Evolutionary conservation across 1,140 invertebrate genomes (phyloP).

Genomic region (Thaumatotibia leucotreta): DNA sequence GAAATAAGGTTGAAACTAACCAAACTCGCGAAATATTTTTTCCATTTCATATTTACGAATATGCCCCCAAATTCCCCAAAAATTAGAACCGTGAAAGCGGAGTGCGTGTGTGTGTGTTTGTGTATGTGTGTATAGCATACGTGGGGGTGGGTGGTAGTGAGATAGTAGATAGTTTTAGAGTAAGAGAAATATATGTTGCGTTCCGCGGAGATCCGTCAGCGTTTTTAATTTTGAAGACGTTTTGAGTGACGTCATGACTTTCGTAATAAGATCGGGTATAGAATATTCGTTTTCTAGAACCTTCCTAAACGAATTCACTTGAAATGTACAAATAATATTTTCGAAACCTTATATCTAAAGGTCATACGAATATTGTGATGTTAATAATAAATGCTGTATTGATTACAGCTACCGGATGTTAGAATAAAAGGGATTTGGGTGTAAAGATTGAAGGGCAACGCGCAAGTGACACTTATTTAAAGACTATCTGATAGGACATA

Average conservation of each 20-base stretch:
- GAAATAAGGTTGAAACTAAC: conserved; percentile 43
- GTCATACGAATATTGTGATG: too few relatives aligned
- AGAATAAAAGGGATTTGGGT: too few relatives aligned
- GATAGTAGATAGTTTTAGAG: conserved; percentile 70
- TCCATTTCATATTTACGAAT: conserved; percentile 77
- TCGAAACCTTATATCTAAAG: too few relatives aligned
- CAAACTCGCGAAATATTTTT: conserved; percentile 69
- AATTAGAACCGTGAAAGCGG: conserved; percentile 76
- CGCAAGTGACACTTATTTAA: too few relatives aligned
- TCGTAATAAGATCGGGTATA: too few relatives aligned
- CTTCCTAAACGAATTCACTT: too few relatives aligned
- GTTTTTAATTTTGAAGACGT: conserved; percentile 29
- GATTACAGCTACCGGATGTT: too few relatives aligned
- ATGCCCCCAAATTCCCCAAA: conserved; percentile 76
- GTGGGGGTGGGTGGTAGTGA: conserved; percentile 30
- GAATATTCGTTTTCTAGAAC: too few relatives aligned
- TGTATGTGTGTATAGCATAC: conserved; percentile 55
- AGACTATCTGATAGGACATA: too few relatives aligned
- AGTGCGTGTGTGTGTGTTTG: conserved; percentile 39
- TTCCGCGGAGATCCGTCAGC: conserved; percentile 38
- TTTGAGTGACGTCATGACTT: conserved; percentile 1
- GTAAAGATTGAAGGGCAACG: too few relatives aligned
- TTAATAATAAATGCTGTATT: too few relatives aligned
- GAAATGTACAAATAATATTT: too few relatives aligned
- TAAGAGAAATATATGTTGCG: conserved; percentile 38